Conservation (phyloP, 2,888 invertebrate genomes). For the Alviniconcha strummeri region DNA sequence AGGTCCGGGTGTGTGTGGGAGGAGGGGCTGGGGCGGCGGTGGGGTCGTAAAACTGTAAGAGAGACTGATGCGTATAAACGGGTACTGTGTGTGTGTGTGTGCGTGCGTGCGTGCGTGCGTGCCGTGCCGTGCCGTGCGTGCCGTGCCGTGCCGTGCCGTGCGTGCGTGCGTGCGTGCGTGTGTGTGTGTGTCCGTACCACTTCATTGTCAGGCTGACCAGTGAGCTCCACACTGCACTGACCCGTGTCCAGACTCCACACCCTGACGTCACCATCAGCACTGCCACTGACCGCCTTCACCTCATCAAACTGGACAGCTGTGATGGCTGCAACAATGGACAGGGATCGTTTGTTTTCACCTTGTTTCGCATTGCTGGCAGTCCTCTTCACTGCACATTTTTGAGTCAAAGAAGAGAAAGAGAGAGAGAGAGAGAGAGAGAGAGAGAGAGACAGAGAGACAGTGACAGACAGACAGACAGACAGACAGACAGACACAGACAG, state of each 20-base stretch:
- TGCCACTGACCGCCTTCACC: constrained; percentile 61
- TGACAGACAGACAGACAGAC: too few species aligned
- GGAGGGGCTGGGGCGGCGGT: background rate
- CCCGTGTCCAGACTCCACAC: constrained; percentile 60
- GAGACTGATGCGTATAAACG: background rate
- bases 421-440: background rate
- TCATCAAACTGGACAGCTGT: constrained; percentile 64
- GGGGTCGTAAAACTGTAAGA: too few species aligned
- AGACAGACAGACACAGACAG: too few species aligned
- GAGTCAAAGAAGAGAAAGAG: background rate
- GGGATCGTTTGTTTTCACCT: background rate
- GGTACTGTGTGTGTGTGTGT: background rate
- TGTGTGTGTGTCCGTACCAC: constrained; percentile 53
- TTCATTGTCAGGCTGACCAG: constrained; percentile 59
- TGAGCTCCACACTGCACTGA: constrained; percentile 51
- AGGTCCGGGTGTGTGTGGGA: background rate
- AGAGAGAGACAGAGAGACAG: too few species aligned
- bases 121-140: background rate
- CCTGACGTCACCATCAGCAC: constrained; percentile 60
- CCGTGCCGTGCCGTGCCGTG: background rate
- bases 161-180: constrained; percentile 1
- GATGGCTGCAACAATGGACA: constrained; percentile 52
- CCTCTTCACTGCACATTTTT: background rate
- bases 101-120: background rate
- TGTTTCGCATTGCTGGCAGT: background rate